These are phyloP conservation scores for Falco punctatus DNA, from an alignment of 2,113 vertebrate species.

Conservation along the genomic window DNA sequence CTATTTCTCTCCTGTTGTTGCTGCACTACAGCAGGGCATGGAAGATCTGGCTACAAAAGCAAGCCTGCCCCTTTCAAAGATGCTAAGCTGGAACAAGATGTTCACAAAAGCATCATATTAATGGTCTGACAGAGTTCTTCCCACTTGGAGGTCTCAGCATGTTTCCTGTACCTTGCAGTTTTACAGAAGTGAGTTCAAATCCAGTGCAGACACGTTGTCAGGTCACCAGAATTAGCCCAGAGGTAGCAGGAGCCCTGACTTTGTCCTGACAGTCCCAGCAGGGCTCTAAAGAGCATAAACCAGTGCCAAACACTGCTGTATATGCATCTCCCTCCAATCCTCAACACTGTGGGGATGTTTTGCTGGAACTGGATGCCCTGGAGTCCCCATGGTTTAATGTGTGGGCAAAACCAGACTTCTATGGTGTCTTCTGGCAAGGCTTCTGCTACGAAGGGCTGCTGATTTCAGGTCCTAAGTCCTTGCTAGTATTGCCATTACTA, in stretches of 20 bases:
- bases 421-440: background rate
- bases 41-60: background rate
- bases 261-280: background rate
- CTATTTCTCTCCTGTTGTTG: background rate
- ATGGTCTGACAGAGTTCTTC: background rate
- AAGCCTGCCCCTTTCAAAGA: background rate
- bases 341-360: background rate
- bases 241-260: background rate
- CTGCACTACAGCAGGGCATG: background rate
- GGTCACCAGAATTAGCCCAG: background rate
- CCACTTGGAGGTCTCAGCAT: background rate
- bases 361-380: background rate
- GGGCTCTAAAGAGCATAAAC: background rate
- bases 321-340: background rate
- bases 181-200: conserved; percentile 3
- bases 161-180: conserved; percentile 18
- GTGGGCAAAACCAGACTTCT: background rate
- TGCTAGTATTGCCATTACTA: background rate
- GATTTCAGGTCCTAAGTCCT: background rate
- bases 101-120: background rate
- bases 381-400: background rate
- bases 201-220: background rate
- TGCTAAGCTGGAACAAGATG: background rate
- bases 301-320: background rate
- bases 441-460: background rate